phyloP scores from a whole-genome alignment of 2,113 vertebrate genomes.

The Camarhynchus parvulus region DNA sequence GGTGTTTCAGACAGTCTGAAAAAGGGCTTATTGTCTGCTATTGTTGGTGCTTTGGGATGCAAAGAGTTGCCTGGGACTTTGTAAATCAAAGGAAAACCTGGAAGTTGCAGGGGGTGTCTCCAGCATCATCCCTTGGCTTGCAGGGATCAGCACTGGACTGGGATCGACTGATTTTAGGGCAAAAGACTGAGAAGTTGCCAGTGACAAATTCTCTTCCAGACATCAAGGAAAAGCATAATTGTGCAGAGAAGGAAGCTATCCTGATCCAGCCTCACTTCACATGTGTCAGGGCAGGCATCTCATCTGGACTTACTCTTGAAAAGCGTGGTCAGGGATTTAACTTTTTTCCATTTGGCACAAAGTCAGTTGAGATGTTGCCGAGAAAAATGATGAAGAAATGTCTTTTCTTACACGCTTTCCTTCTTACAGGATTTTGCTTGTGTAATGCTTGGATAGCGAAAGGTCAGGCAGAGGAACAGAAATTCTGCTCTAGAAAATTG shows the following conservation, averaged over 20 bases:
- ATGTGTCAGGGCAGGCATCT: neutral
- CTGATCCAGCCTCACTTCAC: neutral
- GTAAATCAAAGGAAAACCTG: neutral
- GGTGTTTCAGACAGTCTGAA: neutral
- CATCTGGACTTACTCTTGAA: neutral
- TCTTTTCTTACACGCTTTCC: neutral
- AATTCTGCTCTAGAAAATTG: neutral
- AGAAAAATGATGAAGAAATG: constrained; percentile 6
- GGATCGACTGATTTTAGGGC: neutral
- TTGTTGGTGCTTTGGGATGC: neutral
- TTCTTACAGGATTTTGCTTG: neutral
- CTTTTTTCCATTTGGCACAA: constrained; percentile 5
- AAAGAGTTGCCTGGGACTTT: neutral
- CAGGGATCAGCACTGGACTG: neutral
- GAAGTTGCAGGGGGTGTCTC: neutral
- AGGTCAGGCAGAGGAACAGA: neutral
- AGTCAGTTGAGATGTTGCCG: neutral
- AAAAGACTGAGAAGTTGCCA: neutral
- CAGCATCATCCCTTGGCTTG: neutral
- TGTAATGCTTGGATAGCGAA: neutral
- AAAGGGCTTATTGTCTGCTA: neutral
- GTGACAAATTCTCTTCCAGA: neutral
- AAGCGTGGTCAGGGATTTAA: constrained; percentile 36
- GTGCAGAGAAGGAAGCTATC: neutral
- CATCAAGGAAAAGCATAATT: neutral